Evolutionary conservation across 1,140 invertebrate genomes (phyloP), one percentile per base, ranked within the genome.

Genomic region (Lordiphosa mommai): DNA sequence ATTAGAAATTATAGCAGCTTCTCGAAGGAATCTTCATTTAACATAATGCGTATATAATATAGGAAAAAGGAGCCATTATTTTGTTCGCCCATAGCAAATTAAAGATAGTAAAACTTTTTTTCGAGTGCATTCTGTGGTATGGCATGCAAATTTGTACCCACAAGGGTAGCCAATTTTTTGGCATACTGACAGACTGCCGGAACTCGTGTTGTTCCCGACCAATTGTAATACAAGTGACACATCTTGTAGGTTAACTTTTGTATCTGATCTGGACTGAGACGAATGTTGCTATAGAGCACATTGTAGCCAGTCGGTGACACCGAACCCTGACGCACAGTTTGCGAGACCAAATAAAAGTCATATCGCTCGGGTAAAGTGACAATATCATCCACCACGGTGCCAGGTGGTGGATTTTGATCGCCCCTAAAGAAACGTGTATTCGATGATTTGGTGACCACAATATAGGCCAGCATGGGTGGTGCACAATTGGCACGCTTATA

Each of bases 151-250:
- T 90, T 91, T 59, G 95, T 93, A 0, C 93, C 93, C 2, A 94
- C 93, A 1, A 96, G 88, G 60, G 94, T 96, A 0, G 96, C 96
- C 53, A 97, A 80, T 80, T 96, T 97, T 67, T 97, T 96, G 4
- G 96, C 95, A 73, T 95, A 96, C 80, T 96, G 95, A 61, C 95
- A 96, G 0, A 95, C 95, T 1, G 96, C 95, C 1, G 96, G 96
- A 2, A 97, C 96, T 12, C 94, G 89, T 0, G 96, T 92, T 0
- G 95, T 96, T 2, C 94, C 95, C 13, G 89, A 90, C 93, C 95
- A 97, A 88, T 97, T 97, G 77, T 92, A 97, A 72, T 97, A 97
- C 87, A 96, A 89, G 76, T 97, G 95, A 0, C 92, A 93, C 72
- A 96, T 88, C 87, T 96, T 96, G 74, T 94, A 97, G 0, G 95